Evolutionary conservation across 2,113 vertebrate species (phyloP).

Genomic region (Plectropomus leopardus): DNA sequence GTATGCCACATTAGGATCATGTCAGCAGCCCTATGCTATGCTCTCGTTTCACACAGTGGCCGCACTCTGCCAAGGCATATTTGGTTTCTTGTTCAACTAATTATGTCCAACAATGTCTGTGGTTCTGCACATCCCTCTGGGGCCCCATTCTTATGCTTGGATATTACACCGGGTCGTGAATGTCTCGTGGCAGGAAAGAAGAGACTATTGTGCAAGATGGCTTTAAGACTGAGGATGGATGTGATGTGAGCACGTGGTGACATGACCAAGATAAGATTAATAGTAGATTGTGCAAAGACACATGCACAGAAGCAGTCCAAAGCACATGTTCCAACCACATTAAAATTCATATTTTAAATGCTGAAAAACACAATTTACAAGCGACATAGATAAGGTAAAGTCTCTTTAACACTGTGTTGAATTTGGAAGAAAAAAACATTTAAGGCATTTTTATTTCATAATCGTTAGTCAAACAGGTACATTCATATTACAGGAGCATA

Average conservation of each 20-base stretch:
- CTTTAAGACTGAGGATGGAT: slow-evolving; percentile 8
- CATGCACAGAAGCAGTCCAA: not conserved
- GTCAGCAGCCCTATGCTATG: slow-evolving; percentile 16
- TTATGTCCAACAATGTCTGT: slow-evolving; percentile 41
- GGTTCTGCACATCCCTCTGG: slow-evolving; percentile 44
- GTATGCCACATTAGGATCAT: slow-evolving; percentile 27
- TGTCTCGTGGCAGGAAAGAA: slow-evolving; percentile 44
- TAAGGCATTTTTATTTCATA: slow-evolving; percentile 3
- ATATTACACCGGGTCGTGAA: slow-evolving; percentile 30
- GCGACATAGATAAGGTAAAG: not conserved
- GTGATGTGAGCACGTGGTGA: slow-evolving; percentile 1
- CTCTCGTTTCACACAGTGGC: slow-evolving; percentile 43
- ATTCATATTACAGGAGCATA: slow-evolving; percentile 38
- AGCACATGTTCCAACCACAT: not conserved
- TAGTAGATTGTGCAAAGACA: not conserved
- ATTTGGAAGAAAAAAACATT: slow-evolving; percentile 31
- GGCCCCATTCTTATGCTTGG: slow-evolving; percentile 53
- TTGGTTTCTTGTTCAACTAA: slow-evolving; percentile 59
- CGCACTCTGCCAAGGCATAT: slow-evolving; percentile 40
- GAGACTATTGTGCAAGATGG: slow-evolving; percentile 41
- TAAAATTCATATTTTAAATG: not conserved
- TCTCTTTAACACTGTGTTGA: slow-evolving; percentile 30
- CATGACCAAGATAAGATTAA: not conserved
- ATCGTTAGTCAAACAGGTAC: slow-evolving; percentile 12
- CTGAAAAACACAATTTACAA: not conserved